These are phyloP conservation scores for Strigamia maritima DNA, from an alignment of 2,888 invertebrate species.

Conservation along the genomic window DNA sequence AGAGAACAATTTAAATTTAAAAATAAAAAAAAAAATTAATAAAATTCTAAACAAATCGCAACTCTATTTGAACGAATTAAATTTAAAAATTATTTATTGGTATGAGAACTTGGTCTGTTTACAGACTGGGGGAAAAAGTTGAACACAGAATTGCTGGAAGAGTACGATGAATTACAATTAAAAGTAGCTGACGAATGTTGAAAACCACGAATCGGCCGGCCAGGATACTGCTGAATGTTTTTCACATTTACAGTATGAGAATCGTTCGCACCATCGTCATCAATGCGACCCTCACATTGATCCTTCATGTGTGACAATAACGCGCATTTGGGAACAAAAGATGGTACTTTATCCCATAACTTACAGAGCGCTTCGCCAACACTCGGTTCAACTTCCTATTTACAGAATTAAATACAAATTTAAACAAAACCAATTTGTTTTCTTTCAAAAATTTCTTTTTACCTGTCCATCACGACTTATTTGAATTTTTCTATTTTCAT, in stretches of 20 bases:
- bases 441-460: conserved; percentile 39
- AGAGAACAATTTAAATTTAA: neutral
- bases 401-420: conserved; percentile 40
- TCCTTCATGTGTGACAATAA: conserved; percentile 34
- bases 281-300: neutral
- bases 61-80: neutral
- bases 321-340: conserved; percentile 44
- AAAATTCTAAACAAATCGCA: too few relatives aligned
- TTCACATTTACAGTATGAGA: neutral
- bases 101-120: neutral
- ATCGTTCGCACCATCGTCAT: neutral
- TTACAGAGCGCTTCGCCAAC: conserved; percentile 54
- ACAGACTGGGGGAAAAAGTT: conserved; percentile 5
- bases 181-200: conserved; percentile 9
- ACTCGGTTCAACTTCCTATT: conserved; percentile 55
- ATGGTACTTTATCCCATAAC: conserved; percentile 53
- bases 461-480: conserved; percentile 63
- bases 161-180: neutral
- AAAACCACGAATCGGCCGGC: conserved; percentile 41
- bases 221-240: conserved; percentile 1
- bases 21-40: too few relatives aligned
- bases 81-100: neutral
- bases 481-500: conserved; percentile 59
- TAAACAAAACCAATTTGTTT: neutral
- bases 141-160: neutral